Evolutionary conservation across 2,888 invertebrate species (phyloP).

Genomic region (Cerceris rybyensis): DNA sequence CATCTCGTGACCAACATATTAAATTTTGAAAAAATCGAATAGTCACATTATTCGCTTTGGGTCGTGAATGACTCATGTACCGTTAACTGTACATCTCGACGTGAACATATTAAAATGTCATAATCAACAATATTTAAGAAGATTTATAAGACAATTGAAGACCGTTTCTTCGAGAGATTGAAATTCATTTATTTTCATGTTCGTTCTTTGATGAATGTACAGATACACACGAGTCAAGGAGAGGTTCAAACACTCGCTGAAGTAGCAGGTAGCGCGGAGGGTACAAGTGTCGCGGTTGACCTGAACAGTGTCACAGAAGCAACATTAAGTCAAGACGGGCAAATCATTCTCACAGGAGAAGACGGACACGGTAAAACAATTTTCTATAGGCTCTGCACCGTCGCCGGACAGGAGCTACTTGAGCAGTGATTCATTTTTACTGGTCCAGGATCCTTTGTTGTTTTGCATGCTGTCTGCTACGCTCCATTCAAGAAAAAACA

Average conservation of each 20-base stretch:
- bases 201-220: conserved; percentile 13
- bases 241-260: conserved; percentile 89
- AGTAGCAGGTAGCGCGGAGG: conserved; percentile 86
- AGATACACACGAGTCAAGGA: conserved; percentile 83
- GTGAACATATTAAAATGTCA: no score
- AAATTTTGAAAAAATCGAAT: no score
- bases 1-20: no score
- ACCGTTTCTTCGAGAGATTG: no score
- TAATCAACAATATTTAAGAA: no score
- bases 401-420: conserved; percentile 81
- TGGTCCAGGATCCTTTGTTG: conserved; percentile 70
- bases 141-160: no score
- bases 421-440: conserved; percentile 78
- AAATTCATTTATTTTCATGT: neutral
- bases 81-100: no score
- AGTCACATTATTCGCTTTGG: no score
- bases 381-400: conserved; percentile 82
- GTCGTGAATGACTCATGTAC: no score
- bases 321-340: conserved; percentile 95
- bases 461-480: conserved; percentile 79
- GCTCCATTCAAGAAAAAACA: conserved; percentile 72
- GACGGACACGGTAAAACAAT: conserved; percentile 92
- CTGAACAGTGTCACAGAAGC: conserved; percentile 95
- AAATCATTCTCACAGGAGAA: conserved; percentile 96
- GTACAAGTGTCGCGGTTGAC: conserved; percentile 90